These are phyloP conservation scores for Apogon talboti DNA, from an alignment of 2,797 vertebrate species.

Conservation along the genomic window DNA sequence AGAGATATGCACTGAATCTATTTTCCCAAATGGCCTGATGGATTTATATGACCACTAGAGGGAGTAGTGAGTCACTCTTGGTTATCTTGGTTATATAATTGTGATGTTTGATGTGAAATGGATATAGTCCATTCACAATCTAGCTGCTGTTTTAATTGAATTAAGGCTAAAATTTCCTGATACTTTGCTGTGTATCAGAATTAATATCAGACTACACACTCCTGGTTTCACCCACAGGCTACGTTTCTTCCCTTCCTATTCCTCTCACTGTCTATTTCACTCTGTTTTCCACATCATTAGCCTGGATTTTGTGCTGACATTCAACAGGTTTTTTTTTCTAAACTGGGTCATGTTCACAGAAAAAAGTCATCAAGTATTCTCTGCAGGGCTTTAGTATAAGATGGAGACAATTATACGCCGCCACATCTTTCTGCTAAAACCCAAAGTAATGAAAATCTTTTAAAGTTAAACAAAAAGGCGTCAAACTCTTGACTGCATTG, in stretches of 20 bases:
- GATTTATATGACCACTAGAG: too few relatives aligned
- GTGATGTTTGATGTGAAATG: too few relatives aligned
- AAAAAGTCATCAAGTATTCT: conserved; percentile 1
- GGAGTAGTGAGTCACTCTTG: too few relatives aligned
- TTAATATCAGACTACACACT: neutral
- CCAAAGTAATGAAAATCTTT: neutral
- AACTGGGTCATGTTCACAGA: neutral
- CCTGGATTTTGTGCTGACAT: conserved; percentile 27
- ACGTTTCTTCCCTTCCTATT: neutral
- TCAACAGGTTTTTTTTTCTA: neutral
- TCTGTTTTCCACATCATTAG: conserved; percentile 35
- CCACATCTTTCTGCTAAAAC: conserved; percentile 4
- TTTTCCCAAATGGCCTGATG: too few relatives aligned
- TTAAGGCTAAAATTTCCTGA: neutral
- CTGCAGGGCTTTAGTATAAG: neutral
- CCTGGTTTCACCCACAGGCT: neutral
- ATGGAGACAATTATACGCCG: neutral
- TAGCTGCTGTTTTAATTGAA: neutral
- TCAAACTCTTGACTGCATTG: neutral
- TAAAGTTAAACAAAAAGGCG: neutral
- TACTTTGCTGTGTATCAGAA: too few relatives aligned
- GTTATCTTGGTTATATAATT: too few relatives aligned
- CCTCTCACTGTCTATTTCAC: neutral
- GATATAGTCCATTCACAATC: too few relatives aligned
- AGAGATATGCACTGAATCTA: too few relatives aligned